Conservation (phyloP, 2,797 vertebrate genomes). For the Etheostoma nigrum region DNA sequence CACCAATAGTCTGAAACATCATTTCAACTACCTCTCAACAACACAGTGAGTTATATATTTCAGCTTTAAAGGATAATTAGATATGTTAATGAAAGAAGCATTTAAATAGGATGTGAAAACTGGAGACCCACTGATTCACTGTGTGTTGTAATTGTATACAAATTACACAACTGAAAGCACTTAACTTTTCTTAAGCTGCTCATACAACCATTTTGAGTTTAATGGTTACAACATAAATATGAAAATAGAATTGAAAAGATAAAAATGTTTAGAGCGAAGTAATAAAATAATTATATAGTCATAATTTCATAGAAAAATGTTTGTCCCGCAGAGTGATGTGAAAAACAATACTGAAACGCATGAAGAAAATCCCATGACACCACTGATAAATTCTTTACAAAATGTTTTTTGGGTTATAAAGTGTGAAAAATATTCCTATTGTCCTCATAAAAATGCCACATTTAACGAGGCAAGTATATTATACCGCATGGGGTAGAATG, state of each 20-base stretch:
- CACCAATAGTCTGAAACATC: background rate
- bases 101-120: constrained; percentile 19
- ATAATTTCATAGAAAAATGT: constrained; percentile 75
- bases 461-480: constrained; percentile 99
- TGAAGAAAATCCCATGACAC: constrained; percentile 76
- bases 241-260: constrained; percentile 74
- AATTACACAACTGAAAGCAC: constrained; percentile 39
- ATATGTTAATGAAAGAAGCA: background rate
- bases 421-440: constrained; percentile 92
- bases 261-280: constrained; percentile 67
- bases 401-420: constrained; percentile 92
- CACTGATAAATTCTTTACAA: constrained; percentile 90
- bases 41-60: background rate
- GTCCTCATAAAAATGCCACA: constrained; percentile 96
- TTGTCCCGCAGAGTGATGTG: constrained; percentile 61
- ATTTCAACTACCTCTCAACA: background rate
- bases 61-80: constrained; percentile 13
- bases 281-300: constrained; percentile 76
- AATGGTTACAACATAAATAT: constrained; percentile 73
- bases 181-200: constrained; percentile 26
- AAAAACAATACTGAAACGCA: constrained; percentile 72
- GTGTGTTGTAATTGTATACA: constrained; percentile 31
- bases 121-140: constrained; percentile 10
- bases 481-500: constrained; percentile 94
- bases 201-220: constrained; percentile 62